phyloP scores from a whole-genome alignment of 2,888 invertebrate genomes.

The Agrochola circellaris region DNA sequence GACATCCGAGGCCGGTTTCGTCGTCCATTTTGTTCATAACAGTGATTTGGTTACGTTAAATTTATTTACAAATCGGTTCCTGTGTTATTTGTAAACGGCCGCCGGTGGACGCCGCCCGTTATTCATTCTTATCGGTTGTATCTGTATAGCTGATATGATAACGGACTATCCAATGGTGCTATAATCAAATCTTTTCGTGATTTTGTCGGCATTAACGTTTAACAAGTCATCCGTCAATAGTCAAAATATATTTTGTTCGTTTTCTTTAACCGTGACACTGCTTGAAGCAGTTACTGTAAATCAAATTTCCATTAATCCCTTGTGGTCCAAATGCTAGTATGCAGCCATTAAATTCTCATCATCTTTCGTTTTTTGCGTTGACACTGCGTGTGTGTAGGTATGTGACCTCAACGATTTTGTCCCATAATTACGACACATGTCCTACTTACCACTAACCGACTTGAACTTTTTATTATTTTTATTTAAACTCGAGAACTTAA shows the following conservation, averaged over 20 bases:
- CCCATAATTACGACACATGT: constrained; percentile 63
- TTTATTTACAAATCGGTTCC: constrained; percentile 79
- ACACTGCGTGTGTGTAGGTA: constrained; percentile 54
- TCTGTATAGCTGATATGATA: constrained; percentile 68
- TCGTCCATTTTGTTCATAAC: constrained; percentile 73
- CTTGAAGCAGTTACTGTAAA: constrained; percentile 35
- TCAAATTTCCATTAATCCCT: constrained; percentile 57
- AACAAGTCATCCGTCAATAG: constrained; percentile 42
- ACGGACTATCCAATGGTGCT: constrained; percentile 60
- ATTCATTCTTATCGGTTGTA: constrained; percentile 71
- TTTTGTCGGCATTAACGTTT: constrained; percentile 49
- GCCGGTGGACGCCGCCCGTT: constrained; percentile 60
- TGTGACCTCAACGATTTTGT: constrained; percentile 65
- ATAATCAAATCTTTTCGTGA: constrained; percentile 61
- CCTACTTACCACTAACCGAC: constrained; percentile 53
- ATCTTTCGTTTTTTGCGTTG: constrained; percentile 63
- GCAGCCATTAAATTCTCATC: constrained; percentile 66
- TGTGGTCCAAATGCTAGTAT: constrained; percentile 62
- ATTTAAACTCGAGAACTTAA: constrained; percentile 37
- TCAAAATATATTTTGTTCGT: constrained; percentile 8
- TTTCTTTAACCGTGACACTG: constrained; percentile 24
- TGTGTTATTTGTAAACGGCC: constrained; percentile 72
- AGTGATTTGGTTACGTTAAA: constrained; percentile 76
- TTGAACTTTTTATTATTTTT: constrained; percentile 51
- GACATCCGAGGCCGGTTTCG: constrained; percentile 78